Percentiles rank a stretch among this genome's conserved stretches.
These are phyloP conservation scores for Synanthedon myopaeformis DNA, from an alignment of 2,888 invertebrate species.

Conservation along the genomic window DNA sequence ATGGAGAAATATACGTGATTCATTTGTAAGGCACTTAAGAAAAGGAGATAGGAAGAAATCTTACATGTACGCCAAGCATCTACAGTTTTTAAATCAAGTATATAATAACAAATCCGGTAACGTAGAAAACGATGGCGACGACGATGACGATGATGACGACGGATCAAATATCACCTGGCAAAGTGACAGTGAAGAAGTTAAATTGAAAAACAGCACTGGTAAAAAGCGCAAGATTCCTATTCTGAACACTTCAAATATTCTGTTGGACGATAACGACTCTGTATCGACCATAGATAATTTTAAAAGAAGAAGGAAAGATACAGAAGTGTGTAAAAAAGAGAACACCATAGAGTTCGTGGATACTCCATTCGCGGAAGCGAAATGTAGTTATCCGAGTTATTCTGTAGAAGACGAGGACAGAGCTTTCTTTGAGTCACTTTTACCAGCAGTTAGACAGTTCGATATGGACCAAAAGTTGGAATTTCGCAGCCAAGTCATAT, in stretches of 20 bases:
- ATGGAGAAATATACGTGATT: slow-evolving; percentile 58
- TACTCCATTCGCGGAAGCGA: slow-evolving; percentile 23
- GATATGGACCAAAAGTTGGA: slow-evolving; percentile 48
- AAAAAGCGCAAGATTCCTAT: neutral
- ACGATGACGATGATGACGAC: slow-evolving; percentile 26
- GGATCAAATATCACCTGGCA: slow-evolving; percentile 16
- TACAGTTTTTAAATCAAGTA: slow-evolving; percentile 34
- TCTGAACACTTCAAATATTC: neutral
- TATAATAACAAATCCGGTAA: slow-evolving; percentile 18
- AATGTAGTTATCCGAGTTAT: slow-evolving; percentile 11
- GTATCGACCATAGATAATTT: slow-evolving; percentile 23
- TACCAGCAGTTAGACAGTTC: slow-evolving; percentile 46
- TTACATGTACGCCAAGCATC: slow-evolving; percentile 41
- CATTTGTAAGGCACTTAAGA: slow-evolving; percentile 41
- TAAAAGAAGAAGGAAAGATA: slow-evolving; percentile 21
- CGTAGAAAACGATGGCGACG: slow-evolving; percentile 8
- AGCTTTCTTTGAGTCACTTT: slow-evolving; percentile 47
- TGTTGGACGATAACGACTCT: neutral
- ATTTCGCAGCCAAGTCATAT: slow-evolving; percentile 41
- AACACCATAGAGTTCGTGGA: slow-evolving; percentile 36
- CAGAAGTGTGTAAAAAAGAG: slow-evolving; percentile 11
- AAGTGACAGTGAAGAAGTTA: slow-evolving; percentile 19
- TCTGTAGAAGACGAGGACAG: slow-evolving; percentile 39
- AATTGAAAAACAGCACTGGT: neutral
- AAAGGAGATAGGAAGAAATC: slow-evolving; percentile 23